Evolutionary conservation across 2,113 vertebrate genomes (phyloP).

Genomic region (Pungitius pungitius): DNA sequence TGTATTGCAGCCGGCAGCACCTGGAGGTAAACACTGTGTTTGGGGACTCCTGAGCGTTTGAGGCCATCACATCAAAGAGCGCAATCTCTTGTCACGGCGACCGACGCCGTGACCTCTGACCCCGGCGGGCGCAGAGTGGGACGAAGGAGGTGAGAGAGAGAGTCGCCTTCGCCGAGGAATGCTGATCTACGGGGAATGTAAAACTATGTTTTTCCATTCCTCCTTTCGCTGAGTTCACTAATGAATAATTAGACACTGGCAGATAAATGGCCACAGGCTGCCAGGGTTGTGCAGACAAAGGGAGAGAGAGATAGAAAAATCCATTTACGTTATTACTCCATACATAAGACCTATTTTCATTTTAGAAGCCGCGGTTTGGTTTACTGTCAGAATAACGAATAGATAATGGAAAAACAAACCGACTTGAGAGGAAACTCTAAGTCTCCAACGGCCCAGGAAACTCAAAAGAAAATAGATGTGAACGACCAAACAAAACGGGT

Average conservation of each 20-base stretch:
- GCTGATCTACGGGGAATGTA: slow-evolving; percentile 51
- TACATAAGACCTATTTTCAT: slow-evolving; percentile 83
- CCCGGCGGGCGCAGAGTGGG: background rate
- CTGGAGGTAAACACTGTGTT: background rate
- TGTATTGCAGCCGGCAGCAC: background rate
- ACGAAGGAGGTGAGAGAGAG: background rate
- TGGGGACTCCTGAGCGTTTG: background rate
- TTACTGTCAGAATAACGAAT: slow-evolving; percentile 80
- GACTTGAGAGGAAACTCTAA: slow-evolving; percentile 58
- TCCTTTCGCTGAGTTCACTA: slow-evolving; percentile 72
- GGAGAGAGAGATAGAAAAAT: slow-evolving; percentile 44
- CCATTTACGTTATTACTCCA: slow-evolving; percentile 83
- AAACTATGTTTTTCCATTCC: slow-evolving; percentile 67
- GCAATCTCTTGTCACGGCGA: background rate
- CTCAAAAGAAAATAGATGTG: slow-evolving; percentile 26
- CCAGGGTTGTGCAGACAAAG: slow-evolving; percentile 26
- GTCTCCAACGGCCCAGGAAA: slow-evolving; percentile 46
- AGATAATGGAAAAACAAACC: slow-evolving; percentile 77
- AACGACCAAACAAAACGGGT: slow-evolving; percentile 29
- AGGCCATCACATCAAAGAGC: no score
- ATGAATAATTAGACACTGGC: slow-evolving; percentile 83
- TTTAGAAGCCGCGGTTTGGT: slow-evolving; percentile 72
- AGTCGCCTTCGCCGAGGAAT: slow-evolving; percentile 14
- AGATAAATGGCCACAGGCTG: slow-evolving; percentile 72
- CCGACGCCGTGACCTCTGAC: slow-evolving; percentile 2